Evolutionary conservation across 2,888 invertebrate genomes (phyloP), one percentile per base, ranked within the genome.

Genomic region (Spilarctia lutea): DNA sequence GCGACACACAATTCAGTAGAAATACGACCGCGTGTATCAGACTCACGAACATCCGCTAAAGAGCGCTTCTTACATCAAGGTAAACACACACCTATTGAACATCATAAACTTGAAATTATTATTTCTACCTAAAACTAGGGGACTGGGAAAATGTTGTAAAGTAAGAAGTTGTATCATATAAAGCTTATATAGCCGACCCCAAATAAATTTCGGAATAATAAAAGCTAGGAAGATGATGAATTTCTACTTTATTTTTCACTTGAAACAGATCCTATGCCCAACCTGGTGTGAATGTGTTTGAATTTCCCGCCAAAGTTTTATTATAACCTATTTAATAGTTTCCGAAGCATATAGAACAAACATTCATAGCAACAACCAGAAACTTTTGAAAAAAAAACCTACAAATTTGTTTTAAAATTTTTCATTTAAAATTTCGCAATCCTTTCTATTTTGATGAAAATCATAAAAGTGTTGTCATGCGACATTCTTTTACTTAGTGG

Each of bases 1-100:
- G 71, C 71, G 68, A 68, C 42, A 42, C 66, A 71, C 70, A 75
- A 78, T 84, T 82, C 75, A 45, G 30, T 56, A 74, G 74, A 76
- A 81, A 79, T 76, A 76, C 75, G 73, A 45, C 56, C 72, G 68
- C 65, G 74, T 48, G 79, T 71, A 76, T 81, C 68, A 52, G 72
- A 72, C 74, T 35, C 69, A 71, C 72, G 77, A 70, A 73, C 76
- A 81, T 77, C 77, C 82, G 82, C 74, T 81, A 63, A 63, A 30
- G 63, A 30, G 30, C 30, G 18, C 18, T 63, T 30, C 30, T 63
- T 63, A 16, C 18, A 18, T 27, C 18, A 63, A 63, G 30, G 63
- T 7, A 63, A 63, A 18, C 16, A 30, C 30, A 30, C 30, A 63
- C 7, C 16, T 2, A 18, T 2, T 30, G 3, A 0, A 63, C 6